Evolutionary conservation across 1,140 invertebrate species (phyloP).

Genomic region (Aphaenogaster floridana): DNA sequence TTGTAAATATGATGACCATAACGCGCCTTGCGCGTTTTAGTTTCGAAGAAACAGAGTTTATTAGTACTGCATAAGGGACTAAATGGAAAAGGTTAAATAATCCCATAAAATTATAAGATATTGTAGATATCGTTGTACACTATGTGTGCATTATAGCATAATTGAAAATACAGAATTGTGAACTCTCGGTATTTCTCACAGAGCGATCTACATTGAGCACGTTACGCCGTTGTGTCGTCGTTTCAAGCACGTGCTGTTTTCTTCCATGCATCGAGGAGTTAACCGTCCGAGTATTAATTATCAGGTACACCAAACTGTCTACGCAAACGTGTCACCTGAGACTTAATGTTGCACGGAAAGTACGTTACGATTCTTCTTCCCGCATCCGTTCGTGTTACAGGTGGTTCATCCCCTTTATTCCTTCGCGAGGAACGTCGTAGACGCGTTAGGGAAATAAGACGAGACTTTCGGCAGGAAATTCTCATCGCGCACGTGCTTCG

Average conservation of each 20-base stretch:
- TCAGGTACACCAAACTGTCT: neutral
- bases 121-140: neutral
- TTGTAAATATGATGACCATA: neutral
- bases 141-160: neutral
- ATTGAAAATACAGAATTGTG: neutral
- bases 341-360: constrained; percentile 11
- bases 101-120: too few relatives aligned
- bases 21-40: neutral
- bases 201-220: neutral
- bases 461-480: constrained; percentile 39
- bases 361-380: constrained; percentile 40
- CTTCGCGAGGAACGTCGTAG: neutral
- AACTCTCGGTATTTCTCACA: neutral
- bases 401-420: constrained; percentile 36
- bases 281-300: constrained; percentile 7
- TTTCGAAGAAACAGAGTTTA: neutral
- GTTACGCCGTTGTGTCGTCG: neutral
- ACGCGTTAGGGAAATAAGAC: neutral
- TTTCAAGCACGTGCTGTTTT: constrained; percentile 24
- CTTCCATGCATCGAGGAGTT: neutral
- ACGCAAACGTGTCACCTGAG: constrained; percentile 40
- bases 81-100: too few relatives aligned
- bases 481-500: constrained; percentile 50
- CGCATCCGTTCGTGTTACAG: constrained; percentile 31
- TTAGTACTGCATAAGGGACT: neutral